A percentile compares a stretch with the other conserved stretches of the same genome.
Evolutionary conservation across 2,888 invertebrate genomes (phyloP).

Genomic region (Drosophila leonis): DNA sequence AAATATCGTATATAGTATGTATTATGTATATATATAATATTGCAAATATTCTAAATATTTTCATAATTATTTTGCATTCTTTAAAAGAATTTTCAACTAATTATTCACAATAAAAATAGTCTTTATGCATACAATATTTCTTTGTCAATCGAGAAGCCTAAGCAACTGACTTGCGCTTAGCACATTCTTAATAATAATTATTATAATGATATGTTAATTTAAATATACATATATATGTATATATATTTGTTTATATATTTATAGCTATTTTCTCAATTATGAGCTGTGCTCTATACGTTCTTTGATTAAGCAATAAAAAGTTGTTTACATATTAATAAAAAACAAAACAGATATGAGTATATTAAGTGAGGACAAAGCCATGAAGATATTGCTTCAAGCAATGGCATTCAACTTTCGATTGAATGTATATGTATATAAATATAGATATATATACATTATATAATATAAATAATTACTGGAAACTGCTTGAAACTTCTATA

Average conservation of each 20-base stretch:
- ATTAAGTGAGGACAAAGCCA: neutral
- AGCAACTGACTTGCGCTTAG: neutral
- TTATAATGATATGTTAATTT: neutral
- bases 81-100: neutral
- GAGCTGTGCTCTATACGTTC: neutral
- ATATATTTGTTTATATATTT: neutral
- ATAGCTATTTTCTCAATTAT: neutral
- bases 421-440: neutral
- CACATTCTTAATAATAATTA: neutral
- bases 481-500: too few relatives aligned
- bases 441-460: neutral
- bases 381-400: neutral
- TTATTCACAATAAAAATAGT: neutral
- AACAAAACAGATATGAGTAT: neutral
- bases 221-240: neutral
- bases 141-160: neutral
- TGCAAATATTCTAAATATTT: neutral
- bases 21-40: neutral
- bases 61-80: neutral
- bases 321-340: neutral
- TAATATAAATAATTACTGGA: too few relatives aligned
- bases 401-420: neutral
- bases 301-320: conserved; percentile 5
- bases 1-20: neutral
- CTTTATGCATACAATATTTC: neutral